Percentiles rank a stretch among this genome's conserved stretches.
Conservation (phyloP, 2,113 vertebrate species). For the Diphyllodes magnificus region DNA sequence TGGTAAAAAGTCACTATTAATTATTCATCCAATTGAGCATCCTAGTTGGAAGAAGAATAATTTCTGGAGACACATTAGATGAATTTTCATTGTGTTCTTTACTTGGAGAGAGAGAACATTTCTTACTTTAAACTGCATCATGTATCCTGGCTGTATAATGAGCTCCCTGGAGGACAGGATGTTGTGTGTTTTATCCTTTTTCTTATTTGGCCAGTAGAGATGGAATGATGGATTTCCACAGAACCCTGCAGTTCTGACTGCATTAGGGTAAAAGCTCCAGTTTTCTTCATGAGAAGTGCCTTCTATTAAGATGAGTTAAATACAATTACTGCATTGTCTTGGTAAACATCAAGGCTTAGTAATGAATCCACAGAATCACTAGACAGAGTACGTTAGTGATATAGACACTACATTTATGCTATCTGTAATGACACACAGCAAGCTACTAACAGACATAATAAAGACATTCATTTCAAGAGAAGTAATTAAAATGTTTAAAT, state of each 20-base stretch:
- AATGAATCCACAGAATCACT: background rate
- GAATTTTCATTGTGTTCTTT: background rate
- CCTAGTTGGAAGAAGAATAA: background rate
- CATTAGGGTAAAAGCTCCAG: conserved; percentile 98
- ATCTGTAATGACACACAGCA: background rate
- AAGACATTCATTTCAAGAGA: background rate
- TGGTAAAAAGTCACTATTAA: background rate
- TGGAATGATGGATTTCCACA: conserved; percentile 99
- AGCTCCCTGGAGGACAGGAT: conserved; percentile 93
- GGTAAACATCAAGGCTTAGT: background rate
- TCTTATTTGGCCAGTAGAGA: conserved; percentile 98
- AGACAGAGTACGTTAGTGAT: background rate
- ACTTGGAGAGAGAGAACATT: background rate
- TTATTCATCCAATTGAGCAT: background rate
- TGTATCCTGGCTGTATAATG: conserved; percentile 96
- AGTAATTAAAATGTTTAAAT: background rate
- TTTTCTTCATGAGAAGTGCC: conserved; percentile 93
- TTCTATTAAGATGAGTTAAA: conserved; percentile 74
- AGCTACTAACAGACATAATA: background rate
- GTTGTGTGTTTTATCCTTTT: conserved; percentile 91
- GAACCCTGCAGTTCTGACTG: conserved; percentile 94
- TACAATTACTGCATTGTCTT: conserved; percentile 12
- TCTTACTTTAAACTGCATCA: conserved; percentile 96
- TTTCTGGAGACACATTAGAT: background rate
- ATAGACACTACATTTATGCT: background rate